Percentiles rank a stretch among this genome's conserved stretches.
These are phyloP conservation scores for Neolamprologus sp. DNA, from an alignment of 2,113 vertebrate species.

Conservation along the genomic window DNA sequence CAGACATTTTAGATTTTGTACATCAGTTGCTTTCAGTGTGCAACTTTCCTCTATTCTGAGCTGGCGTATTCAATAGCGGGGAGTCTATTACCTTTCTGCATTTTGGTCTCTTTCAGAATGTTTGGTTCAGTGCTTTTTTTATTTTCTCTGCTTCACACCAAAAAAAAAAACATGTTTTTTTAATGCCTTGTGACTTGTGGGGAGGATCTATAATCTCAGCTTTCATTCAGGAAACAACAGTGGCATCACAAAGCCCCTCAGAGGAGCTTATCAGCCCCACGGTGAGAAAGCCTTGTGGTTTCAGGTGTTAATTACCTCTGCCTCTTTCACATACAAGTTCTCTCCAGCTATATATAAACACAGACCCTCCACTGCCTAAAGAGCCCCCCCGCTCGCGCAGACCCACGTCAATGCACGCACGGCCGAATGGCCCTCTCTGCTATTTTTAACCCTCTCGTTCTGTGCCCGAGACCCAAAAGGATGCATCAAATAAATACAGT, in stretches of 20 bases:
- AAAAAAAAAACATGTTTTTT: not conserved
- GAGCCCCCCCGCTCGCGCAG: not conserved
- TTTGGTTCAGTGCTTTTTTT: not conserved
- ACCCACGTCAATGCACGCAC: conserved; percentile 11
- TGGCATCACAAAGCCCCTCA: conserved; percentile 32
- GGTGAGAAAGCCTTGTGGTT: conserved; percentile 9
- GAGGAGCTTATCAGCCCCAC: not conserved
- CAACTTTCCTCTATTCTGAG: not conserved
- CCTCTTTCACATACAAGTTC: conserved; percentile 29
- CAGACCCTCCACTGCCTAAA: conserved; percentile 19
- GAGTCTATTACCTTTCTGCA: not conserved
- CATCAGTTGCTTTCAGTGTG: not conserved
- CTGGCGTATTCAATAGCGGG: not conserved
- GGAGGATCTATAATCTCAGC: not conserved
- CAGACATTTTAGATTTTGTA: not conserved
- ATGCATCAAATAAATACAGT: conserved; percentile 32
- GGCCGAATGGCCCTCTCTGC: not conserved
- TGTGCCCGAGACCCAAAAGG: conserved; percentile 27
- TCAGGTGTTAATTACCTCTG: conserved; percentile 61
- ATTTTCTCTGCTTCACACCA: not conserved
- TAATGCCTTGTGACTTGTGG: not conserved
- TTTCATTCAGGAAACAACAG: conserved; percentile 27
- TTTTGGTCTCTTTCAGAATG: not conserved
- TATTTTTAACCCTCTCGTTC: conserved; percentile 54
- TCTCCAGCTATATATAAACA: conserved; percentile 53